Conservation (phyloP, 2,888 invertebrate genomes). For the Ochropacha duplaris region DNA sequence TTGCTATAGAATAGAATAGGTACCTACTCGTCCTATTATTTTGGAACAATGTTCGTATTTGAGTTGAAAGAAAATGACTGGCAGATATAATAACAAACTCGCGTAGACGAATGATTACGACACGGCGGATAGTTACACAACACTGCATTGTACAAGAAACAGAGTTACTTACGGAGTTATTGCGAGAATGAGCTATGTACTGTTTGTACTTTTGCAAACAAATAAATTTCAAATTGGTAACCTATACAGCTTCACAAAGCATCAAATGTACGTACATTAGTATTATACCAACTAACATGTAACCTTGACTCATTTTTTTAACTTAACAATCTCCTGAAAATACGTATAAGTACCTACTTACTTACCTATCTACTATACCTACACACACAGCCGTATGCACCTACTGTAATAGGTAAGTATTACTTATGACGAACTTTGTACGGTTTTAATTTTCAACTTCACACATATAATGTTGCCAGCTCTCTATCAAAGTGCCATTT, state of each 20-base stretch:
- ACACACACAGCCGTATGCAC: not conserved
- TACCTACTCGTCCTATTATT: no score
- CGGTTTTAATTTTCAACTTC: not conserved
- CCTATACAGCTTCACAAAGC: no score
- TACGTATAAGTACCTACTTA: slow-evolving; percentile 1
- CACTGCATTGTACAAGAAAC: slow-evolving; percentile 4
- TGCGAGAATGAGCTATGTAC: slow-evolving; percentile 4
- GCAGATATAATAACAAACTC: not conserved
- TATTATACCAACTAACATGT: not conserved
- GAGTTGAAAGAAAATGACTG: not conserved
- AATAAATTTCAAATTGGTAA: not conserved
- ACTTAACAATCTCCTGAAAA: not conserved
- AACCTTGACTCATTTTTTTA: not conserved
- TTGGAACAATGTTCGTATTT: not conserved
- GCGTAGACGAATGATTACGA: slow-evolving; percentile 6
- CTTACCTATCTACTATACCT: not conserved
- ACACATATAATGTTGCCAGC: not conserved
- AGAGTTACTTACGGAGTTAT: slow-evolving; percentile 3
- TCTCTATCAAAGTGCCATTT: not conserved
- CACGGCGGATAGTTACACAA: slow-evolving; percentile 7
- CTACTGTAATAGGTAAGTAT: not conserved
- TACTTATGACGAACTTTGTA: no score
- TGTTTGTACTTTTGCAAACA: not conserved
- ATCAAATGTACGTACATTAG: no score
- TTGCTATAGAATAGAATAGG: no score